These are phyloP conservation scores for Hemithea aestivaria DNA, from an alignment of 2,888 invertebrate species.

Conservation along the genomic window DNA sequence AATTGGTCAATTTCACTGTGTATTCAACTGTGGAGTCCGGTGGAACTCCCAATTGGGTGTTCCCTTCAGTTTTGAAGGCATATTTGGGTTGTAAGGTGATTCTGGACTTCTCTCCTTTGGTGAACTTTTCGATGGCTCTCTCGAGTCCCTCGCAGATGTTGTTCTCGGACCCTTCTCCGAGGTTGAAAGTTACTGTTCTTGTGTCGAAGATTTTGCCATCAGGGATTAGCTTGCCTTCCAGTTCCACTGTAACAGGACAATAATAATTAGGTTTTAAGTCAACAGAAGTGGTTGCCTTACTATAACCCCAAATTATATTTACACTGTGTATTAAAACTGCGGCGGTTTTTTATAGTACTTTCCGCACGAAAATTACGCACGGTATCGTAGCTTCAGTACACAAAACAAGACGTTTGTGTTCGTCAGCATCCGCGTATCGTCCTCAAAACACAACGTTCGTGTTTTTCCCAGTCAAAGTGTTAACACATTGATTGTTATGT, in stretches of 20 bases:
- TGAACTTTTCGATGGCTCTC: constrained; percentile 88
- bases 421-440: too few species aligned
- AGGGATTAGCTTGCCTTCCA: constrained; percentile 78
- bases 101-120: constrained; percentile 86
- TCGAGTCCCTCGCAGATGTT: constrained; percentile 91
- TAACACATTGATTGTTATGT: too few species aligned
- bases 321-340: too few species aligned
- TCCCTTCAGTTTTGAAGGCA: constrained; percentile 88
- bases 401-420: too few species aligned
- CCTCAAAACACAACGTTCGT: too few species aligned
- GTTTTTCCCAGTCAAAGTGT: too few species aligned
- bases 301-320: too few species aligned
- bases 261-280: too few species aligned
- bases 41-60: constrained; percentile 85
- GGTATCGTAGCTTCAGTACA: too few species aligned
- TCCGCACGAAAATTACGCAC: too few species aligned
- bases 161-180: constrained; percentile 91
- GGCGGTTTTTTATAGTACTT: too few species aligned
- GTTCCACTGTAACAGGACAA: constrained; percentile 81
- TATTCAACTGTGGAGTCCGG: constrained; percentile 89
- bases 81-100: constrained; percentile 87
- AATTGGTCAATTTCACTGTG: constrained; percentile 87
- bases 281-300: too few species aligned
- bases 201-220: constrained; percentile 88
- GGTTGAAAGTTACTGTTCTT: constrained; percentile 87